A percentile compares a stretch with the other conserved stretches of the same genome.
phyloP scores from a whole-genome alignment of 2,888 invertebrate species.

The Tinea semifulvella region DNA sequence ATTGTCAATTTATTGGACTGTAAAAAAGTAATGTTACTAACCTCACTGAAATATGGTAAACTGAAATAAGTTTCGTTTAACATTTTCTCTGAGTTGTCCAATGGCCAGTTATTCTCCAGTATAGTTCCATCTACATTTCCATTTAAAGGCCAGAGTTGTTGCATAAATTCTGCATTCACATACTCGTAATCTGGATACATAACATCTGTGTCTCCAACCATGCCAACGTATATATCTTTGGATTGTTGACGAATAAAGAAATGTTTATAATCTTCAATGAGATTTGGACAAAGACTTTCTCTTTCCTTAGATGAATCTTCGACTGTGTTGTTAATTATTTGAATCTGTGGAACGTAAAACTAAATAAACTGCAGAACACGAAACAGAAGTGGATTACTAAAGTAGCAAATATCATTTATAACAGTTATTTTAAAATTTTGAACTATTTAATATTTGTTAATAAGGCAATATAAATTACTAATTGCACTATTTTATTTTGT shows the following conservation, averaged over 20 bases:
- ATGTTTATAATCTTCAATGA: slow-evolving; percentile 25
- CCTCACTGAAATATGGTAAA: slow-evolving; percentile 62
- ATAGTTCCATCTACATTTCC: slow-evolving; percentile 46
- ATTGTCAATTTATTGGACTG: no score
- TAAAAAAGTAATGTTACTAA: no score
- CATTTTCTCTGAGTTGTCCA: slow-evolving; percentile 40
- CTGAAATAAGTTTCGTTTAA: slow-evolving; percentile 32
- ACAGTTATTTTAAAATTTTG: not conserved
- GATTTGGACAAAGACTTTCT: slow-evolving; percentile 22
- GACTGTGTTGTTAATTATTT: slow-evolving; percentile 6
- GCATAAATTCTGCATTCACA: slow-evolving; percentile 28
- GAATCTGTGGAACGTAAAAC: not conserved
- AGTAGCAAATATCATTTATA: not conserved
- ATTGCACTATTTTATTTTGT: no score
- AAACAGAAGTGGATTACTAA: no score
- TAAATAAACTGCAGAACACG: no score
- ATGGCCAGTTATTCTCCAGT: slow-evolving; percentile 67
- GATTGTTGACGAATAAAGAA: slow-evolving; percentile 28
- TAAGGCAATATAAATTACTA: no score
- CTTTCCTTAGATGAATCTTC: slow-evolving; percentile 17
- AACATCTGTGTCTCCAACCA: slow-evolving; percentile 26
- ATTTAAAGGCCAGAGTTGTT: slow-evolving; percentile 34
- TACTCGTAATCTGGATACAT: slow-evolving; percentile 41
- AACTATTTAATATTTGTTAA: no score
- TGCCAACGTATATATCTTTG: slow-evolving; percentile 32